Conservation (phyloP, 2,113 vertebrate species). For the Chaenocephalus aceratus region DNA sequence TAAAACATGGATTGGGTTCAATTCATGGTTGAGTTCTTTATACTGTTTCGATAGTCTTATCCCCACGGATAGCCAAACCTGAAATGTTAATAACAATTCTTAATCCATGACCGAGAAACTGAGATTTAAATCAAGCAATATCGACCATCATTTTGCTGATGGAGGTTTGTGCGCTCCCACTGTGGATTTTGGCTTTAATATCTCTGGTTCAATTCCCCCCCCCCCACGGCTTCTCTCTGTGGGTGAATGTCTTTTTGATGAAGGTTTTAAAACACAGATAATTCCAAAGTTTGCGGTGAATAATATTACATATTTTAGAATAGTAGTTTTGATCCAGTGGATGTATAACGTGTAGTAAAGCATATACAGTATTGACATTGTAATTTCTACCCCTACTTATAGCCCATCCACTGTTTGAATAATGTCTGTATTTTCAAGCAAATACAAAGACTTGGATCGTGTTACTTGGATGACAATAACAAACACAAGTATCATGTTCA, state of each 20-base stretch:
- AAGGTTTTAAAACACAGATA: neutral
- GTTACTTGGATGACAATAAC: slow-evolving; percentile 11
- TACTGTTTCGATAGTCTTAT: no score
- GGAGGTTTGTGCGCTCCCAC: neutral
- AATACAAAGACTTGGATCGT: neutral
- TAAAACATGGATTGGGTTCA: no score
- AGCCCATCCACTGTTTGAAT: neutral
- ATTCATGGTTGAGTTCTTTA: no score
- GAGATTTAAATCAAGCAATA: neutral
- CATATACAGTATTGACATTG: no score
- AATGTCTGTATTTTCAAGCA: neutral
- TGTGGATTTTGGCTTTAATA: neutral
- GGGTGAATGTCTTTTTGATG: neutral
- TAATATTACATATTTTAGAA: neutral
- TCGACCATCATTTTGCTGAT: neutral
- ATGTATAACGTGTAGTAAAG: neutral
- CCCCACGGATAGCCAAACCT: no score
- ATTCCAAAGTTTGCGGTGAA: neutral
- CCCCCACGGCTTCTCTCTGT: neutral
- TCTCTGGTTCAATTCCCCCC: neutral
- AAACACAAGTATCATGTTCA: no score
- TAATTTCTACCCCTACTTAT: neutral
- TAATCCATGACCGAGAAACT: neutral
- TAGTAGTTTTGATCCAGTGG: neutral
- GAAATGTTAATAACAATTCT: neutral